phyloP scores from a whole-genome alignment of 64 coral and sea anemone species.

The Orbicella faveolata region DNA sequence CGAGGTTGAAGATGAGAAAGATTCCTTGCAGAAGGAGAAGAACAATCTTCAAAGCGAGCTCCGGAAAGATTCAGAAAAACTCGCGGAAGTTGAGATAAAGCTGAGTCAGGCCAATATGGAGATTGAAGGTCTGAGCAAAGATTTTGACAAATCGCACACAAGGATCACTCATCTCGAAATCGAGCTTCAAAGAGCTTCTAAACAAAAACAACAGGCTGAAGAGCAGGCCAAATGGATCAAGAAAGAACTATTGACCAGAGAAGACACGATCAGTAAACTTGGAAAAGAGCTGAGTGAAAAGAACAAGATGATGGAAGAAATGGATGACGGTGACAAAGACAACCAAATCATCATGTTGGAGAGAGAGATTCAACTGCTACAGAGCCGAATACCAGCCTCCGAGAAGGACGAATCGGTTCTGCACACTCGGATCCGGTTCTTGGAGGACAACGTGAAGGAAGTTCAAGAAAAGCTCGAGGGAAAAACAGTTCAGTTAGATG shows the following conservation, averaged over 20 bases:
- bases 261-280: conserved; percentile 29
- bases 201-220: conserved; percentile 33
- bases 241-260: conserved; percentile 30
- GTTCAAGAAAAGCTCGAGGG: conserved; percentile 6
- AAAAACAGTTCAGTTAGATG: conserved; percentile 15
- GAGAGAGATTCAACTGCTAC: conserved; percentile 37
- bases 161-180: conserved; percentile 28
- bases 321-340: conserved; percentile 23
- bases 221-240: conserved; percentile 43
- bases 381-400: conserved; percentile 39
- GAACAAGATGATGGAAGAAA: conserved; percentile 5
- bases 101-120: conserved; percentile 45
- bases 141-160: conserved; percentile 35
- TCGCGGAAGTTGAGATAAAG: conserved; percentile 36
- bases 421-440: conserved; percentile 16
- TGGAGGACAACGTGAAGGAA: conserved; percentile 26
- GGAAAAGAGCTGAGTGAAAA: conserved; percentile 35
- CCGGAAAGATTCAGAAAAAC: conserved; percentile 39
- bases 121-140: conserved; percentile 33
- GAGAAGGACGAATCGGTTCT: conserved; percentile 36
- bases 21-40: conserved; percentile 37
- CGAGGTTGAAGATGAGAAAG: conserved; percentile 33
- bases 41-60: conserved; percentile 35
- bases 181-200: conserved; percentile 36
- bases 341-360: conserved; percentile 25